Percentiles rank a stretch among this genome's conserved stretches.
phyloP scores from a whole-genome alignment of 2,113 vertebrate genomes.

The Nannobrachium achirus region DNA sequence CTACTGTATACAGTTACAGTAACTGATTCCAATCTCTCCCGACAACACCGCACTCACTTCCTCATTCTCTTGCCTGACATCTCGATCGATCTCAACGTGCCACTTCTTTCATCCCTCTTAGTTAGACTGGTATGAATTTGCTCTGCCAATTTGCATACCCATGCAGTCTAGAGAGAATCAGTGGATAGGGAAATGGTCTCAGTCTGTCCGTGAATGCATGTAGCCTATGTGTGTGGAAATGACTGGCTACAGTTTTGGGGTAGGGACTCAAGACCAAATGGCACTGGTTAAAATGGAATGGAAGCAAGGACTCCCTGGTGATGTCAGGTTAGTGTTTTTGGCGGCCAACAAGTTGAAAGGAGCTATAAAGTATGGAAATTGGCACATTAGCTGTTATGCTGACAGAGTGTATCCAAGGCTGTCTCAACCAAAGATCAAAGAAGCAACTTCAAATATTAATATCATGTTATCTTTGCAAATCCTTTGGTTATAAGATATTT shows the following conservation, averaged over 20 bases:
- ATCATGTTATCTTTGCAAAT: constrained; percentile 6
- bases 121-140: neutral
- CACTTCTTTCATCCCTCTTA: neutral
- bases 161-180: too few species aligned
- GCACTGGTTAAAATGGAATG: too few species aligned
- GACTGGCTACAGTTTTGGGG: too few species aligned
- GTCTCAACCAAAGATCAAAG: constrained; percentile 3
- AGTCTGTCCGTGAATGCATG: too few species aligned
- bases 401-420: constrained; percentile 6
- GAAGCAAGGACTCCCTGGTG: too few species aligned
- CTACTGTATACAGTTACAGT: constrained; percentile 10
- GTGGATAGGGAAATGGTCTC: neutral
- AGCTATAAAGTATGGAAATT: too few species aligned
- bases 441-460: neutral
- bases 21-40: neutral
- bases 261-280: too few species aligned
- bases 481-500: constrained; percentile 5
- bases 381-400: neutral
- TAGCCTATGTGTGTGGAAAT: too few species aligned
- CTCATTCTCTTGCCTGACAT: constrained; percentile 24
- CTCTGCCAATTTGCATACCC: neutral
- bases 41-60: constrained; percentile 22
- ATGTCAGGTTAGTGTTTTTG: neutral
- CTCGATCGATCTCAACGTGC: neutral
- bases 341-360: constrained; percentile 13